Evolutionary conservation across 1,140 invertebrate genomes (phyloP).

Genomic region (Caenorhabditis brenneri): DNA sequence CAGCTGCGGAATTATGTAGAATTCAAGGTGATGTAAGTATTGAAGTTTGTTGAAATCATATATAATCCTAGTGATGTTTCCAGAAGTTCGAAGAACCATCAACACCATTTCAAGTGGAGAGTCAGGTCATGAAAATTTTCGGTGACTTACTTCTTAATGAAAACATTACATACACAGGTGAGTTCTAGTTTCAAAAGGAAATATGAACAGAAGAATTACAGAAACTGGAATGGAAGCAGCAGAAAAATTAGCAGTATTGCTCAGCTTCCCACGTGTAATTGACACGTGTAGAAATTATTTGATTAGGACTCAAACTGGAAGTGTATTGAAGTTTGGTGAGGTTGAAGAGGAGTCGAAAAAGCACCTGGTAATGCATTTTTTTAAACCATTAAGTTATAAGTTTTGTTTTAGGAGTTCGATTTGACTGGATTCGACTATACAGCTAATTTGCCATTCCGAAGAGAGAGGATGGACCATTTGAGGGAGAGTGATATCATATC

Average conservation of each 20-base stretch:
- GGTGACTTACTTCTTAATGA: not conserved
- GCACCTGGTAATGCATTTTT: not conserved
- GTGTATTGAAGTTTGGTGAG: not conserved
- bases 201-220: not conserved
- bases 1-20: not conserved
- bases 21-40: not conserved
- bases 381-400: too few species aligned
- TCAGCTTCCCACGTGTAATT: not conserved
- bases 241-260: not conserved
- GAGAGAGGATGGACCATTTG: not conserved
- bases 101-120: not conserved
- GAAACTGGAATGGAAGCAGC: not conserved
- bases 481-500: not conserved
- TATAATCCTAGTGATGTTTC: too few species aligned
- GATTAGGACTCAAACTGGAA: not conserved
- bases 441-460: not conserved
- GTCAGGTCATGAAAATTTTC: not conserved
- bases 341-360: not conserved
- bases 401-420: not conserved
- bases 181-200: not conserved
- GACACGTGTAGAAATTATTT: not conserved
- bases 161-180: not conserved
- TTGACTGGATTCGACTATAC: not conserved
- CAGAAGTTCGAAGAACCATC: not conserved
- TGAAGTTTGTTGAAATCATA: not conserved